These are phyloP conservation scores for Busseola fusca DNA, from an alignment of 2,888 invertebrate species.

Conservation along the genomic window DNA sequence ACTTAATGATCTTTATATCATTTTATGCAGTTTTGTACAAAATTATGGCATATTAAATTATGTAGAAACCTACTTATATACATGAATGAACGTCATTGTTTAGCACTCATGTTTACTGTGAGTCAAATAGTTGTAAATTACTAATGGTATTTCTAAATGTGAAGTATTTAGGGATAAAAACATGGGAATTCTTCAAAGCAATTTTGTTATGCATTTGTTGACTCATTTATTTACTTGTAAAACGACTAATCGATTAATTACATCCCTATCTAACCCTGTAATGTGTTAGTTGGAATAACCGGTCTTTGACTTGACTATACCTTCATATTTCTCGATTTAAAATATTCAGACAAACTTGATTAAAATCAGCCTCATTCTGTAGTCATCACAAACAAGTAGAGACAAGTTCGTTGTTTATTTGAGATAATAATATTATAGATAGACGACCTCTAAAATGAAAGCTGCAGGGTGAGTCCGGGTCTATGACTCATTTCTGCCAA, in stretches of 20 bases:
- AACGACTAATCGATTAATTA: neutral
- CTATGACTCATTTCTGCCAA: slow-evolving; percentile 56
- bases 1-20: slow-evolving; percentile 32
- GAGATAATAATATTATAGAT: slow-evolving; percentile 58
- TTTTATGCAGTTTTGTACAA: slow-evolving; percentile 26
- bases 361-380: slow-evolving; percentile 21
- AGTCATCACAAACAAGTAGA: slow-evolving; percentile 46
- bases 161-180: slow-evolving; percentile 38
- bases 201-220: slow-evolving; percentile 20
- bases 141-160: slow-evolving; percentile 30
- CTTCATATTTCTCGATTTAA: neutral
- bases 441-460: slow-evolving; percentile 67
- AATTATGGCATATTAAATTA: neutral
- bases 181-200: slow-evolving; percentile 14
- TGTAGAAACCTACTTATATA: neutral
- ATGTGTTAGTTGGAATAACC: neutral
- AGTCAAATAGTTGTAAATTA: slow-evolving; percentile 16
- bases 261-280: neutral
- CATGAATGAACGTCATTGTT: neutral
- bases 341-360: slow-evolving; percentile 9
- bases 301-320: neutral
- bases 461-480: slow-evolving; percentile 59
- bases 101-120: slow-evolving; percentile 6
- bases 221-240: slow-evolving; percentile 38
- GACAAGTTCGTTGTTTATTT: slow-evolving; percentile 53